Conservation (phyloP, 1,140 invertebrate species). For the Lasioglossum albipes region DNA sequence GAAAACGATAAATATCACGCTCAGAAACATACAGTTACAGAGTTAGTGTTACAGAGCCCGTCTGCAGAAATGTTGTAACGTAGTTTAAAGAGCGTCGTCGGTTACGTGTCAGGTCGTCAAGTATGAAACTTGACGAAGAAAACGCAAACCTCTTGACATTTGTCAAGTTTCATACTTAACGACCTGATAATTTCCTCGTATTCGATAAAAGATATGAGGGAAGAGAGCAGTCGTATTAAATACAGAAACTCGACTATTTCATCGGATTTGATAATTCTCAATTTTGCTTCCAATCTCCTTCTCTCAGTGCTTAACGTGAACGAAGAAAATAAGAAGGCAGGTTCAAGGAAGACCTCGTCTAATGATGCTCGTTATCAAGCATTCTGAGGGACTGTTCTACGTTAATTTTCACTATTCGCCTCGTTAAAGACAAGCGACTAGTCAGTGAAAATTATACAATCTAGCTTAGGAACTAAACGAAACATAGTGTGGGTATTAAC, state of each 20-base stretch:
- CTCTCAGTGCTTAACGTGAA: not conserved
- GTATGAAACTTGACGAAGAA: too few relatives aligned
- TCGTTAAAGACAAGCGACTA: not conserved
- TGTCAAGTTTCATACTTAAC: too few relatives aligned
- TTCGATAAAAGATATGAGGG: not conserved
- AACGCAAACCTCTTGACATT: too few relatives aligned
- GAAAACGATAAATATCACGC: not conserved
- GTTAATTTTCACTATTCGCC: not conserved
- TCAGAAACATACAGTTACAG: not conserved
- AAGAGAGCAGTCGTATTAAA: not conserved
- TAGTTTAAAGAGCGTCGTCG: not conserved
- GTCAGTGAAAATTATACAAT: not conserved
- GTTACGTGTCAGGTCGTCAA: not conserved
- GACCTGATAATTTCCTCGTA: not conserved
- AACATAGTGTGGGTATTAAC: not conserved
- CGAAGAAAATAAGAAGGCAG: conserved; percentile 9
- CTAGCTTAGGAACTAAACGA: not conserved
- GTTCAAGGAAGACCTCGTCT: conserved; percentile 50
- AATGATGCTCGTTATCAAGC: conserved; percentile 24
- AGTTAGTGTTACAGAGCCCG: not conserved
- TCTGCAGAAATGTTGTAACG: not conserved
- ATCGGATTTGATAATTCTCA: not conserved
- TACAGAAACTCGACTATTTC: not conserved
- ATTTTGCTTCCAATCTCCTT: not conserved
- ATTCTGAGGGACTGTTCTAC: not conserved